Percentiles rank a stretch among this genome's conserved stretches.
Evolutionary conservation across 2,113 vertebrate genomes (phyloP).

Genomic region (Ctenodactylus gundi): DNA sequence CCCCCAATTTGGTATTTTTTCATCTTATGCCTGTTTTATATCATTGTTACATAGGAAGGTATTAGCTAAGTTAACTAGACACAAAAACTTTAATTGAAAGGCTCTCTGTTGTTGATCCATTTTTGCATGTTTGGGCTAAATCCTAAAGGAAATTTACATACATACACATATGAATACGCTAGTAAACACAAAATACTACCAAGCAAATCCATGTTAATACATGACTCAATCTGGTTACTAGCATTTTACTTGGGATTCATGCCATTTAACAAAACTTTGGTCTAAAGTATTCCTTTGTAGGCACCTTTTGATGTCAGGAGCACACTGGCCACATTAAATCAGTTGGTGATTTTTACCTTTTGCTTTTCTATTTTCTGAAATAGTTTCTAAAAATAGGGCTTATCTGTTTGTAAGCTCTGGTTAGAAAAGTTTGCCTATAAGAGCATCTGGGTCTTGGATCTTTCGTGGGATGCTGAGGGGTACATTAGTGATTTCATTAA

Average conservation of each 20-base stretch:
- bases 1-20: not conserved
- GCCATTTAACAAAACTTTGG: not conserved
- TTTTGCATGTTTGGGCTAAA: not conserved
- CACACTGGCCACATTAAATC: not conserved
- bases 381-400: not conserved
- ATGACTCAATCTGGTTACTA: not conserved
- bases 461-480: not conserved
- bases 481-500: constrained; percentile 2
- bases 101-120: not conserved
- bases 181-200: not conserved
- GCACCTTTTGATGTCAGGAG: not conserved
- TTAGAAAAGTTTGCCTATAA: not conserved
- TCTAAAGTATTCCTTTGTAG: not conserved
- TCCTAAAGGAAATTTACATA: not conserved
- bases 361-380: not conserved
- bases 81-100: not conserved
- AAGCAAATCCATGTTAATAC: not conserved
- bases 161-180: not conserved
- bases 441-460: not conserved
- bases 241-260: not conserved
- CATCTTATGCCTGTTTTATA: not conserved
- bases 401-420: not conserved
- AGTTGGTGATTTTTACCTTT: not conserved
- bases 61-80: not conserved
- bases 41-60: not conserved